Base-by-base conservation (phyloP, 2,888 invertebrate species). In the Hyalella azteca region DNA sequence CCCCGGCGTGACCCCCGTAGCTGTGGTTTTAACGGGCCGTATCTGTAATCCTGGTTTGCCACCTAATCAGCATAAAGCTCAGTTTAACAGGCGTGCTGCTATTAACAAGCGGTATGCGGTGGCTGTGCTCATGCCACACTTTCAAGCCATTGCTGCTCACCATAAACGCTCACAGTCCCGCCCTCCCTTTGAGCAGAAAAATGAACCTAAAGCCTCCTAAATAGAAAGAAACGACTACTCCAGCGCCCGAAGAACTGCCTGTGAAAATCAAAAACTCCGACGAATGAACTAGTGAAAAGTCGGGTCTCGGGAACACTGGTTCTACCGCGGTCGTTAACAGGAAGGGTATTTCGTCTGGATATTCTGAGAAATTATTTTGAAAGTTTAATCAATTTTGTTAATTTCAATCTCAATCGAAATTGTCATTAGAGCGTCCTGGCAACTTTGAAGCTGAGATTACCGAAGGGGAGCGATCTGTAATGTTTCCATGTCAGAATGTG, bases 1-100 rank as follows among this genome's bases (percentile, higher is more conserved):
- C 54, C 1, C 26, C 13, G 19, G n/a, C n/a, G 26, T 1, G 2
- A 22, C 29, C 15, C 13, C 1, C 13, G 59, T 22, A 26, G 15
- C n/a, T 13, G 59, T 15, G 59, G 32, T 5, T 29, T 59, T 59
- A 59, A 59, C 32, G 59, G 59, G 26, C 36, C 39, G 40, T 73
- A 41, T 73, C 40, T 32, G 32, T 73, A 73, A 73, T 73, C 73
- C 73, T 11, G 9, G 73, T 36, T 73, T 73, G 73, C 73, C 73
- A 73, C 73, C 39, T 73, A 73, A 73, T 73, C 73, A 73, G 40
- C 73, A 41, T 73, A 41, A 73, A 73, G 73, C 73, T 32, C 73
- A 40, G 73, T 39, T 73, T 73, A 73, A 73, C 73, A 41, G 73
- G 39, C 41, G 19, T 36, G 32, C 41, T 36, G 15, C 73, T 40